phyloP scores from a whole-genome alignment of 1,140 invertebrate species.

The Meloidogyne hapla region DNA sequence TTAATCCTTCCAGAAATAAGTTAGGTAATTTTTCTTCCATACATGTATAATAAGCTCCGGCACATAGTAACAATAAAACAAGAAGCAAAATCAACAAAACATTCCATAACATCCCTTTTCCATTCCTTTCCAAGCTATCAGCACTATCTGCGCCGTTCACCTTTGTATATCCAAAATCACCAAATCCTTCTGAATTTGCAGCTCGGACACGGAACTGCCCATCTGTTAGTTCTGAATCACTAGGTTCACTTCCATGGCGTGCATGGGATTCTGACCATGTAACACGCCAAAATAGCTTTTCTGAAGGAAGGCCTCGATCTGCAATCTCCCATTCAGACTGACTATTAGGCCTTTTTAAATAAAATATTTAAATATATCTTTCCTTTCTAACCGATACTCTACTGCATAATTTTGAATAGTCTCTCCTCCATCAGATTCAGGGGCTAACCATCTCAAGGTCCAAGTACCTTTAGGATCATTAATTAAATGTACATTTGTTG shows the following conservation, averaged over 20 bases:
- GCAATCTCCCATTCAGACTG: conserved; percentile 63
- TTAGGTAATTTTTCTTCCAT: background rate
- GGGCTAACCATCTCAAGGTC: conserved; percentile 57
- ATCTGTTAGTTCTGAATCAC: conserved; percentile 13
- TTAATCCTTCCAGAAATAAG: background rate
- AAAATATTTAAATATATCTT: conserved; percentile 5
- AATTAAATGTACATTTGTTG: conserved; percentile 47
- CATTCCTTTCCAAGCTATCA: background rate
- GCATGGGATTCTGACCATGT: conserved; percentile 30
- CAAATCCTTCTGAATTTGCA: conserved; percentile 61
- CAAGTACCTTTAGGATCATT: conserved; percentile 46
- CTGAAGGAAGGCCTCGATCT: conserved; percentile 54
- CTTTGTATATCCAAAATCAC: conserved; percentile 53
- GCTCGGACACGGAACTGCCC: conserved; percentile 57
- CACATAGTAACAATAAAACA: background rate
- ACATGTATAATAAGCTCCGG: conserved; percentile 11
- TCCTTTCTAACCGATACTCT: conserved; percentile 47
- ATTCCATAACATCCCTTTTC: conserved; percentile 5
- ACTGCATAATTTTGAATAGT: conserved; percentile 58
- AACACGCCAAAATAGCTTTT: conserved; percentile 39
- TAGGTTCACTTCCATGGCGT: conserved; percentile 15
- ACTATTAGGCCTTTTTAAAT: conserved; percentile 47
- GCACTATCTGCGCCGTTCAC: background rate
- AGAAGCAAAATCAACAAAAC: conserved; percentile 3
- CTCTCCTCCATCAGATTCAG: conserved; percentile 55